phyloP scores from a whole-genome alignment of 2,888 invertebrate genomes.

The Tenthredo livida region DNA sequence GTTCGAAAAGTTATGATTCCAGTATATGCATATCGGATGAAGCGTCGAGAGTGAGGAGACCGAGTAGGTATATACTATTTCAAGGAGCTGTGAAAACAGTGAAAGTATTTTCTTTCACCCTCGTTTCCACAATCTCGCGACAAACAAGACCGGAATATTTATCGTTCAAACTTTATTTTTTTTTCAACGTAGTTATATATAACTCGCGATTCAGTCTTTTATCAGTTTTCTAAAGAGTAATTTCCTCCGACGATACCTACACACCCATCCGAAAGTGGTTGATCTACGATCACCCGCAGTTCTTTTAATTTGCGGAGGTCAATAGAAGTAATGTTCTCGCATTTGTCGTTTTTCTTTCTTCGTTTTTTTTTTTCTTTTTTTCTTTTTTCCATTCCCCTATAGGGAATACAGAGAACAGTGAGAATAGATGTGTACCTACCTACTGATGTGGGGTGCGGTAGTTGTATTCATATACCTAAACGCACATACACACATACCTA shows the following conservation, averaged over 20 bases:
- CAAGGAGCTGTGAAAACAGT: slow-evolving; percentile 1
- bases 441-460: not conserved
- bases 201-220: not conserved
- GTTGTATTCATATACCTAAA: not conserved
- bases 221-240: slow-evolving; percentile 45
- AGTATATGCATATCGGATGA: not conserved
- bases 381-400: not conserved
- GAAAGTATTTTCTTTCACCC: slow-evolving; percentile 11
- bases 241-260: slow-evolving; percentile 4
- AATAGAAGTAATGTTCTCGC: slow-evolving; percentile 40
- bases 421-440: not conserved
- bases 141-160: slow-evolving; percentile 39
- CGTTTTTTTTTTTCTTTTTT: not conserved
- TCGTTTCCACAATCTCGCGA: slow-evolving; percentile 33
- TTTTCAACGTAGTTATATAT: not conserved
- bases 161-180: slow-evolving; percentile 19
- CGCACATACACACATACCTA: not conserved
- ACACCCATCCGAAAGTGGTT: not conserved
- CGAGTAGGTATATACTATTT: not conserved
- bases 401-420: not conserved
- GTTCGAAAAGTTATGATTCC: not conserved
- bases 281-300: slow-evolving; percentile 17
- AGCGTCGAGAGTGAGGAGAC: not conserved
- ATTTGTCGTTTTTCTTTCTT: slow-evolving; percentile 19
- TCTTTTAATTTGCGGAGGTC: slow-evolving; percentile 41